Percentiles rank a stretch among this genome's conserved stretches.
Evolutionary conservation across 2,113 vertebrate genomes (phyloP).

Genomic region (Holacanthus passer): DNA sequence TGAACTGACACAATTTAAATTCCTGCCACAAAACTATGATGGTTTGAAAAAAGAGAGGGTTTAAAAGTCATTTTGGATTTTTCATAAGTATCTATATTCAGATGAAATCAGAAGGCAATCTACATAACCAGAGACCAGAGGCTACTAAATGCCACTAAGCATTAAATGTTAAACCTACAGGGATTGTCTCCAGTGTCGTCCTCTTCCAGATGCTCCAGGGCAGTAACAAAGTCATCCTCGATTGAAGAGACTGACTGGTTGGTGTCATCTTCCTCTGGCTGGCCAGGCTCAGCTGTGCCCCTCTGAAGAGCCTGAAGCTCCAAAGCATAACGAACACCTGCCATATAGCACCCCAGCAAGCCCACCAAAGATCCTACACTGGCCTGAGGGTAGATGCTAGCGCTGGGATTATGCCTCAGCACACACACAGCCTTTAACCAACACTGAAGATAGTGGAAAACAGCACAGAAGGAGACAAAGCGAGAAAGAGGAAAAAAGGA

Average conservation of each 20-base stretch:
- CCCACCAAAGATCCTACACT: conserved; percentile 86
- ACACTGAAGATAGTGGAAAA: conserved; percentile 40
- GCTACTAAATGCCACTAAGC: neutral
- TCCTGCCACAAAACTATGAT: neutral
- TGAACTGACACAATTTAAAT: neutral
- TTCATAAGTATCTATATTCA: neutral
- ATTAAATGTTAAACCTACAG: conserved; percentile 79
- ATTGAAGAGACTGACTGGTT: conserved; percentile 98
- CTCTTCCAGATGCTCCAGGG: conserved; percentile 96
- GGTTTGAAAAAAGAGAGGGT: neutral
- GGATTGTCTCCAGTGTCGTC: conserved; percentile 85
- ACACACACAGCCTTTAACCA: conserved; percentile 90
- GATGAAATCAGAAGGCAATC: neutral
- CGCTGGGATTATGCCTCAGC: conserved; percentile 87
- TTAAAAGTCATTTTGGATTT: neutral
- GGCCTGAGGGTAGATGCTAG: conserved; percentile 83
- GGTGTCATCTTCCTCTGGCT: conserved; percentile 94
- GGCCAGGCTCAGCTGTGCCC: conserved; percentile 77
- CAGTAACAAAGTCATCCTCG: conserved; percentile 99
- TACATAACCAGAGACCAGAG: neutral
- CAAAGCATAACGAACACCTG: conserved; percentile 88
- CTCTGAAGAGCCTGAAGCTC: conserved; percentile 86
- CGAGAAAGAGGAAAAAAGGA: neutral
- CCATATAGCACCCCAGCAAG: conserved; percentile 90
- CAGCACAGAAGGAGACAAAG: neutral